Evolutionary conservation across 2,888 invertebrate genomes (phyloP).

Genomic region (Mactromeris polynyma): DNA sequence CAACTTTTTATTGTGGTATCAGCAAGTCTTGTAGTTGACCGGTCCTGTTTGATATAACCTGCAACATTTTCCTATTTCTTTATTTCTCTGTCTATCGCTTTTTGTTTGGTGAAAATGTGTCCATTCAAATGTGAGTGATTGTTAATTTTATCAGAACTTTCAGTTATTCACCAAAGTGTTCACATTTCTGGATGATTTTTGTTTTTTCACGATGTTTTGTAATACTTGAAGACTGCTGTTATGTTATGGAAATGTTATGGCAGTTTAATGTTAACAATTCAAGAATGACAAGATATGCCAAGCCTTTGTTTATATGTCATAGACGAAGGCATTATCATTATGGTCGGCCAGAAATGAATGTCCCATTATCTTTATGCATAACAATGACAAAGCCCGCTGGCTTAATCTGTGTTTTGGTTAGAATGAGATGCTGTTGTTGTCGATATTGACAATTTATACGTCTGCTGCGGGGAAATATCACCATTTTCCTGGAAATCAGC

Average conservation of each 20-base stretch:
- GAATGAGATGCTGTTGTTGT: not conserved
- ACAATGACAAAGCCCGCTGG: not conserved
- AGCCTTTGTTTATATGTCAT: conserved; percentile 1
- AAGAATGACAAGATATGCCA: not conserved
- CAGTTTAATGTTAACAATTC: not conserved
- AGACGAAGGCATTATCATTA: not conserved
- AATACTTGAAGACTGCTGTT: too few species aligned
- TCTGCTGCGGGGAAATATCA: not conserved
- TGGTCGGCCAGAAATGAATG: not conserved
- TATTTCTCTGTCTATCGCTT: too few species aligned
- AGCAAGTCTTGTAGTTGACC: too few species aligned
- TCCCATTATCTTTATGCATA: conserved; percentile 4
- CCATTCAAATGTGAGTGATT: too few species aligned
- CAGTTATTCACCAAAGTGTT: too few species aligned
- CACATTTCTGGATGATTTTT: too few species aligned
- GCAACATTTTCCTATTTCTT: too few species aligned
- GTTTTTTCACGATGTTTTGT: too few species aligned
- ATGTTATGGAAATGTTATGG: not conserved
- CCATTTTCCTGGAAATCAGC: not conserved
- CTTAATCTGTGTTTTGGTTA: not conserved
- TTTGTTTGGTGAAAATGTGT: too few species aligned
- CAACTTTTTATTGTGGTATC: too few species aligned
- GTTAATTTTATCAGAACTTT: too few species aligned
- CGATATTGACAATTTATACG: conserved; percentile 11
- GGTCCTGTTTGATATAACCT: too few species aligned